Conservation (phyloP, 2,797 vertebrate genomes). For the Strix occidentalis region DNA sequence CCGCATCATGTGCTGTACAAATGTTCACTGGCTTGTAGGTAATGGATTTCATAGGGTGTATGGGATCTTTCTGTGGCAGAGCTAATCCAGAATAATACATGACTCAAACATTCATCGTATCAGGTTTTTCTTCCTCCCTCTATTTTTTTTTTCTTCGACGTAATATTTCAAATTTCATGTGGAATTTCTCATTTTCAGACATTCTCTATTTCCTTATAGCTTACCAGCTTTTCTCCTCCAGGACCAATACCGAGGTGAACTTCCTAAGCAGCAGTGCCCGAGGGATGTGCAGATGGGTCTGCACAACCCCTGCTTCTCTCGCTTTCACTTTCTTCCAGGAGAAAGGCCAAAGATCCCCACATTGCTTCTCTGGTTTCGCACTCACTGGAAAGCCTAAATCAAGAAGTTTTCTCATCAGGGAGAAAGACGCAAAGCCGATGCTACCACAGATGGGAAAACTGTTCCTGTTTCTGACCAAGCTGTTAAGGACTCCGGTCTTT, state of each 20-base stretch:
- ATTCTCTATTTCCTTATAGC: neutral
- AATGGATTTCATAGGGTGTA: conserved; percentile 12
- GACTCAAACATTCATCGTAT: conserved; percentile 13
- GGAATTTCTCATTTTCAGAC: neutral
- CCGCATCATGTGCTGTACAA: conserved; percentile 49
- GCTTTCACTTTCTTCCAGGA: neutral
- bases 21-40: conserved; percentile 40
- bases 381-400: neutral
- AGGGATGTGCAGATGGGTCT: neutral
- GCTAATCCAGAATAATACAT: conserved; percentile 37
- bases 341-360: neutral
- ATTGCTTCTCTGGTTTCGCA: neutral
- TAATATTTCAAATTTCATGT: neutral
- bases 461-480: neutral
- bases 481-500: neutral
- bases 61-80: neutral
- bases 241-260: neutral
- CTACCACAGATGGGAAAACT: neutral
- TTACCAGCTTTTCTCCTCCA: neutral
- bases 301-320: neutral
- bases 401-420: neutral
- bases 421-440: neutral
- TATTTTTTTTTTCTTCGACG: neutral
- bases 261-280: neutral
- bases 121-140: conserved; percentile 2